phyloP scores from a whole-genome alignment of 1,140 invertebrate genomes.

The Helicoverpa armigera region DNA sequence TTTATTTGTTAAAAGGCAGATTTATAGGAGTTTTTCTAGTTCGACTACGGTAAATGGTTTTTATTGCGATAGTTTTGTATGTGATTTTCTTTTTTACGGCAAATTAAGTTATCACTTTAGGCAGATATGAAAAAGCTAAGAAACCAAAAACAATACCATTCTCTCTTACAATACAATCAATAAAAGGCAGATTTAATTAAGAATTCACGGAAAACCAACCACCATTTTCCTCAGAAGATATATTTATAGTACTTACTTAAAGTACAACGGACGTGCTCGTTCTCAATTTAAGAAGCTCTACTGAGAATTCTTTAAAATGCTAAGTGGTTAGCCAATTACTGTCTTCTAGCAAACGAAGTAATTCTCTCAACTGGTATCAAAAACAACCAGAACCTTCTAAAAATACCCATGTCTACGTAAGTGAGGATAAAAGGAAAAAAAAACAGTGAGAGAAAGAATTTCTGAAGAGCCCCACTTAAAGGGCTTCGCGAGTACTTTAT shows the following conservation, averaged over 20 bases:
- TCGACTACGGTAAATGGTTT: too few relatives aligned
- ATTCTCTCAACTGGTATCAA: neutral
- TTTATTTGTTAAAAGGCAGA: constrained; percentile 22
- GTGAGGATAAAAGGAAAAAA: constrained; percentile 25
- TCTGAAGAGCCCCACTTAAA: constrained; percentile 31
- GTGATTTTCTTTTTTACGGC: too few relatives aligned
- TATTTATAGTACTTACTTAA: too few relatives aligned
- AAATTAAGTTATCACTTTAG: too few relatives aligned
- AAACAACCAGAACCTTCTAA: neutral
- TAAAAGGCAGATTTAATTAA: too few relatives aligned
- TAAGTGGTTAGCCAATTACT: neutral
- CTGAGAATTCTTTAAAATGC: neutral
- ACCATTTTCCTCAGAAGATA: too few relatives aligned
- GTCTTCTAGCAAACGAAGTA: neutral
- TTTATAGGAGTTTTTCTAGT: neutral
- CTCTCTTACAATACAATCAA: too few relatives aligned
- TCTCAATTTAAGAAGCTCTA: neutral
- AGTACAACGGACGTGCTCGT: neutral
- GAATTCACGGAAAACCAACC: too few relatives aligned
- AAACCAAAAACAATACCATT: too few relatives aligned
- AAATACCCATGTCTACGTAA: constrained; percentile 18
- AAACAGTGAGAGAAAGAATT: constrained; percentile 28
- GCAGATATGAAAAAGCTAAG: too few relatives aligned
- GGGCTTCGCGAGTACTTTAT: constrained; percentile 26
- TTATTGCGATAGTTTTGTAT: too few relatives aligned